A percentile compares a stretch with the other conserved stretches of the same genome.
Evolutionary conservation across 1,140 invertebrate species (phyloP).

Genomic region (Pseudoatta argentina): DNA sequence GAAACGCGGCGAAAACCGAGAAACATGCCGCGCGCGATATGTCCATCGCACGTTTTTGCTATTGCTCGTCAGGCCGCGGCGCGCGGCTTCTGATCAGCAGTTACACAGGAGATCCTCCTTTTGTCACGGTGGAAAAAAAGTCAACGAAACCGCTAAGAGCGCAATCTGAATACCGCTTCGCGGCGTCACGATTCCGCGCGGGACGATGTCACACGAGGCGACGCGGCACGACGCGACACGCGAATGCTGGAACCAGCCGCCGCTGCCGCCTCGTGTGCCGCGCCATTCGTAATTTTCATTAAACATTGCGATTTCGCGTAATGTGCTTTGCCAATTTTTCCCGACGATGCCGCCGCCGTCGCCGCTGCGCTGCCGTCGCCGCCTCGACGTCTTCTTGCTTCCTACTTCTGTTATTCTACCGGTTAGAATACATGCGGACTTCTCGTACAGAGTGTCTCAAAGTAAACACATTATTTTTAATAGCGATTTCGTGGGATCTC

Average conservation of each 20-base stretch:
- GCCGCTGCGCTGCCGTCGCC: neutral
- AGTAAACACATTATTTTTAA: neutral
- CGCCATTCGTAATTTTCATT: constrained; percentile 83
- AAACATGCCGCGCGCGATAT: constrained; percentile 24
- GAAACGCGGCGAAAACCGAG: constrained; percentile 36
- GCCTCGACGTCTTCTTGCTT: constrained; percentile 77
- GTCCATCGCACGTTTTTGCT: constrained; percentile 58
- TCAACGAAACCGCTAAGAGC: constrained; percentile 86
- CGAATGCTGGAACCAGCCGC: neutral
- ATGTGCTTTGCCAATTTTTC: constrained; percentile 81
- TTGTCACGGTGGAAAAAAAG: constrained; percentile 82
- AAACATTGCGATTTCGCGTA: constrained; percentile 86
- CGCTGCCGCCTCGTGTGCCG: constrained; percentile 76
- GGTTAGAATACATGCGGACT: constrained; percentile 66
- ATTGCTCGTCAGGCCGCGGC: constrained; percentile 46
- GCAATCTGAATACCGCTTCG: constrained; percentile 87
- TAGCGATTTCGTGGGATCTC: neutral
- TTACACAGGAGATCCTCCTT: constrained; percentile 81
- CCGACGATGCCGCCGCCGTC: constrained; percentile 26
- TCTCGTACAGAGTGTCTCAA: neutral
- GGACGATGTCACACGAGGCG: constrained; percentile 81
- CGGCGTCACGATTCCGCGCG: constrained; percentile 83
- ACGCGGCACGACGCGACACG: neutral
- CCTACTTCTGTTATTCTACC: constrained; percentile 83
- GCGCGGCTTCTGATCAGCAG: constrained; percentile 82